phyloP scores from a whole-genome alignment of 2,113 vertebrate species.

The Melanocharis versteri region DNA sequence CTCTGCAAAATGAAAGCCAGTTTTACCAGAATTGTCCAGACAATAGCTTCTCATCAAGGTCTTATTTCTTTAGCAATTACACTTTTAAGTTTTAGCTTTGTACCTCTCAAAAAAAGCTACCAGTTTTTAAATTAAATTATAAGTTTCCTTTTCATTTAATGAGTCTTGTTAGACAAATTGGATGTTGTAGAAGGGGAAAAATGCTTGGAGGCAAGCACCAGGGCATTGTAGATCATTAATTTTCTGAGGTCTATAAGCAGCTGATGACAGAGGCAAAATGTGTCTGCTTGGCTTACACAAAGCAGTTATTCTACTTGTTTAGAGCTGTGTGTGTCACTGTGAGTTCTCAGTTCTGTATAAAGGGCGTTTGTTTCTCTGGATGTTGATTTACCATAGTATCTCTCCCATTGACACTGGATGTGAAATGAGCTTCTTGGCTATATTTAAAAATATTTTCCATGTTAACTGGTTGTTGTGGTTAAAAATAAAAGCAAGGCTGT shows the following conservation, averaged over 20 bases:
- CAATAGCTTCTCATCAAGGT: background rate
- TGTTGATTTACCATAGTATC: background rate
- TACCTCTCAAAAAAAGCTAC: background rate
- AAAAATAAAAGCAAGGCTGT: background rate
- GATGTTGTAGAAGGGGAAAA: background rate
- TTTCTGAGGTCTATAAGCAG: background rate
- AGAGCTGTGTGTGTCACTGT: background rate
- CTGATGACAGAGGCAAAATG: background rate
- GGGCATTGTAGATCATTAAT: background rate
- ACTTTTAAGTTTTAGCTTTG: background rate
- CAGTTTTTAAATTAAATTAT: background rate
- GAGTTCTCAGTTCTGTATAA: background rate
- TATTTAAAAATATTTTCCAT: background rate
- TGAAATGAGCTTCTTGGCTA: background rate
- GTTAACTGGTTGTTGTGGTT: background rate
- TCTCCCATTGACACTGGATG: background rate
- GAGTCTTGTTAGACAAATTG: background rate
- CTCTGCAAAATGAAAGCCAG: background rate
- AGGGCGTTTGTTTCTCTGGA: background rate
- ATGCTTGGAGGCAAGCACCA: background rate
- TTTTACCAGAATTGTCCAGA: background rate
- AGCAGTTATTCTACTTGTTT: background rate
- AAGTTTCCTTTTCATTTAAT: background rate
- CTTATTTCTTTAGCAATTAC: background rate
- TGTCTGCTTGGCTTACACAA: background rate